A percentile compares a stretch with the other conserved stretches of the same genome.
phyloP scores from a whole-genome alignment of 2,797 vertebrate species.

The Acanthis flammea region DNA sequence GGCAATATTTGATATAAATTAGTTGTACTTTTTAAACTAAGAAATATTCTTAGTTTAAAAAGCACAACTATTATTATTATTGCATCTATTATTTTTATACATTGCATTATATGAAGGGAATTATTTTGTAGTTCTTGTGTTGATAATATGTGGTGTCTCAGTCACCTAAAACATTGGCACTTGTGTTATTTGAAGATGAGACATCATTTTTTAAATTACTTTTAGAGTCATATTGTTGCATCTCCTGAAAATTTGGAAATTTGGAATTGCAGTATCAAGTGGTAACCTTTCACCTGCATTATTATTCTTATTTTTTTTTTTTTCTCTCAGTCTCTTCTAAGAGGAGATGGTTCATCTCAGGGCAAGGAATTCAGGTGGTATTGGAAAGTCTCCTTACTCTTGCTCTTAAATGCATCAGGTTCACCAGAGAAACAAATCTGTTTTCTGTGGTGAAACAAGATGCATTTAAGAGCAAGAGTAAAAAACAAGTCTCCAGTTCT shows the following conservation, averaged over 20 bases:
- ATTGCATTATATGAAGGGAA: not conserved
- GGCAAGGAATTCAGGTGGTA: not conserved
- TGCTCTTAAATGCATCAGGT: not conserved
- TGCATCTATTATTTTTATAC: not conserved
- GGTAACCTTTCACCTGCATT: not conserved
- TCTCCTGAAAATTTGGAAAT: not conserved
- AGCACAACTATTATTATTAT: too few relatives aligned
- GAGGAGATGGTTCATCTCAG: not conserved
- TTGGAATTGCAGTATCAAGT: not conserved
- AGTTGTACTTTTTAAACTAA: not conserved
- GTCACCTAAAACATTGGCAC: not conserved
- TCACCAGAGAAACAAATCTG: not conserved
- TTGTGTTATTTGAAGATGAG: not conserved
- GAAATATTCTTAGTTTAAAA: not conserved
- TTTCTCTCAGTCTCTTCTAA: not conserved
- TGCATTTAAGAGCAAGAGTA: too few relatives aligned
- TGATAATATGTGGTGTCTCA: not conserved
- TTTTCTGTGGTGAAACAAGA: not conserved
- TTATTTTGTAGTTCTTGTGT: not conserved
- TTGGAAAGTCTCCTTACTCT: not conserved
- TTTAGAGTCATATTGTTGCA: not conserved
- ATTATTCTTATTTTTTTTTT: not conserved
- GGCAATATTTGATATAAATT: not conserved
- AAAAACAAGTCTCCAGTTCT: not conserved
- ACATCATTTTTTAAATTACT: not conserved